Evolutionary conservation across 2,888 invertebrate species (phyloP).

Genomic region (Apotomis turbidana): DNA sequence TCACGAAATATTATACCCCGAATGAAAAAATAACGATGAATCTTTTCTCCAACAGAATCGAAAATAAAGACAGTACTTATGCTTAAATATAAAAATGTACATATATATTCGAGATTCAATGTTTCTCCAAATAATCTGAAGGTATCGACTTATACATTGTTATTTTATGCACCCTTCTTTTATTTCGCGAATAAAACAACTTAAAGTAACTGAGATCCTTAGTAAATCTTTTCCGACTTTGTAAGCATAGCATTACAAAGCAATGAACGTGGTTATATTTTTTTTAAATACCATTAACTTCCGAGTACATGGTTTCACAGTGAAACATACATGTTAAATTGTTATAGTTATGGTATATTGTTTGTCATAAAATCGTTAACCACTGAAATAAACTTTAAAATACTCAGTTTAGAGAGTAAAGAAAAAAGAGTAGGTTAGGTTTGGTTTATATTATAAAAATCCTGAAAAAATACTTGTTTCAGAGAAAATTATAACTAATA

Average conservation of each 20-base stretch:
- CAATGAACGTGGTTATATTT: slow-evolving; percentile 1
- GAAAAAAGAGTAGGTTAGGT: too few species aligned
- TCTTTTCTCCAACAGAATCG: background rate
- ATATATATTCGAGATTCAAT: slow-evolving; percentile 13
- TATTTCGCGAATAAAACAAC: slow-evolving; percentile 62
- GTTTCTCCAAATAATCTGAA: slow-evolving; percentile 33
- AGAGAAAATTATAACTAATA: too few species aligned
- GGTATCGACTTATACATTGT: slow-evolving; percentile 60
- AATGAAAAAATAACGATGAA: too few species aligned
- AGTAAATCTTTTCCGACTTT: slow-evolving; percentile 32
- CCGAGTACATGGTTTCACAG: too few species aligned
- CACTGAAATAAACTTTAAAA: too few species aligned
- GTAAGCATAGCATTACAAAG: slow-evolving; percentile 30
- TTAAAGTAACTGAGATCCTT: slow-evolving; percentile 57
- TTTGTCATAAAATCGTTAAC: too few species aligned
- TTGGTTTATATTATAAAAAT: too few species aligned
- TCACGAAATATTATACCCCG: background rate
- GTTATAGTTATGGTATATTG: too few species aligned
- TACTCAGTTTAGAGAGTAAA: too few species aligned
- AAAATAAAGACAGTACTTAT: background rate
- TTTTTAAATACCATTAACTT: too few species aligned
- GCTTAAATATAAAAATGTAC: background rate
- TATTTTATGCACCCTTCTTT: slow-evolving; percentile 79
- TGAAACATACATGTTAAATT: too few species aligned
- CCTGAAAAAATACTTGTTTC: too few species aligned